Evolutionary conservation across 1,140 invertebrate species (phyloP).

Genomic region (Dreissena rostriformis): DNA sequence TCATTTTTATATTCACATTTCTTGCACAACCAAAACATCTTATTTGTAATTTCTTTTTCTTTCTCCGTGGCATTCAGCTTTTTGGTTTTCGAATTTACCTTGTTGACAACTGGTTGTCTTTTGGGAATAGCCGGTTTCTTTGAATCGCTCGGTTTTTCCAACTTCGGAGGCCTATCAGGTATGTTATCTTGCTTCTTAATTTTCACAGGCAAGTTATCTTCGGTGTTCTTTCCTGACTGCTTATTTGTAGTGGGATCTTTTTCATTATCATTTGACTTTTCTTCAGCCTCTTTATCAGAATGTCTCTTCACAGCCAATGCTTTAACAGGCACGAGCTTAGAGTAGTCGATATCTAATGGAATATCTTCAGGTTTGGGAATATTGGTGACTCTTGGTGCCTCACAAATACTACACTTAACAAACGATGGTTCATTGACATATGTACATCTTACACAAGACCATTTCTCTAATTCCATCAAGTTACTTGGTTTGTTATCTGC

Average conservation of each 20-base stretch:
- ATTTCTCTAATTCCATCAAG: constrained; percentile 11
- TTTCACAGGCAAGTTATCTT: too few relatives aligned
- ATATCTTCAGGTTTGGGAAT: constrained; percentile 68
- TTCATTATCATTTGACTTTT: too few relatives aligned
- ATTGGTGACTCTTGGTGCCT: constrained; percentile 61
- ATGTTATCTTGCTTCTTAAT: too few relatives aligned
- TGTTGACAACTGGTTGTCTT: constrained; percentile 44
- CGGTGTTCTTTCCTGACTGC: too few relatives aligned
- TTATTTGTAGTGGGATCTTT: too few relatives aligned
- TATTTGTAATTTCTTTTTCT: constrained; percentile 11
- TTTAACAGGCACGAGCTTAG: constrained; percentile 57
- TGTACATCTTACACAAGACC: constrained; percentile 68
- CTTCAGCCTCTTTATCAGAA: too few relatives aligned
- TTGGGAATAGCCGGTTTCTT: too few relatives aligned
- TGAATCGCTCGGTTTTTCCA: too few relatives aligned
- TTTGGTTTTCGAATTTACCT: constrained; percentile 10
- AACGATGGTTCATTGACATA: constrained; percentile 51
- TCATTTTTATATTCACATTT: constrained; percentile 44
- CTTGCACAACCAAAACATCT: constrained; percentile 9
- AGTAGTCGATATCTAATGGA: constrained; percentile 60
- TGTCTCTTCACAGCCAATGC: neutral
- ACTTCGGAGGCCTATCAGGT: too few relatives aligned
- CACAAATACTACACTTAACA: constrained; percentile 65
- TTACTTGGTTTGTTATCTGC: neutral
- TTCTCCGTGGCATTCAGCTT: constrained; percentile 17